A percentile compares a stretch with the other conserved stretches of the same genome.
phyloP scores from a whole-genome alignment of 1,140 invertebrate genomes.

The Hycleus phaleratus region DNA sequence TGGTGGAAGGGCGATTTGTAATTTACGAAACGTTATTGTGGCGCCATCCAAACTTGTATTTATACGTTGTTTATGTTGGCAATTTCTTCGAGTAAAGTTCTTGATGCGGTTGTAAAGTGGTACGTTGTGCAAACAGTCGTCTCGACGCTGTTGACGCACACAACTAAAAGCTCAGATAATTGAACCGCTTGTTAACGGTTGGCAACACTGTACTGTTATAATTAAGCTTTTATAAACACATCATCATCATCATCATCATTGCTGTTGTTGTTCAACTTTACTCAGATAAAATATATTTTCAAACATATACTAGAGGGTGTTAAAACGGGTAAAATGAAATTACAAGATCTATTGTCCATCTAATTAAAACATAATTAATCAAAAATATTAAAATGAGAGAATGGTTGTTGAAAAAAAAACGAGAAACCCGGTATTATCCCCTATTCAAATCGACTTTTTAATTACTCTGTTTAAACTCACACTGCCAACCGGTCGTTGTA shows the following conservation, averaged over 20 bases:
- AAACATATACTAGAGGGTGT: no score
- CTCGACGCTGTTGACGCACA: slow-evolving; percentile 14
- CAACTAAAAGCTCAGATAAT: slow-evolving; percentile 14
- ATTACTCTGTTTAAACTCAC: slow-evolving; percentile 26
- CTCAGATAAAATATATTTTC: no score
- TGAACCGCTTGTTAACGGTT: slow-evolving; percentile 16
- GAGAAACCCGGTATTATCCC: no score
- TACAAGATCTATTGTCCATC: no score
- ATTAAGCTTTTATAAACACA: slow-evolving; percentile 18
- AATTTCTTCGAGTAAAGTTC: slow-evolving; percentile 11
- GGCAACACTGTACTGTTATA: slow-evolving; percentile 12
- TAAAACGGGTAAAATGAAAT: no score
- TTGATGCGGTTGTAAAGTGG: slow-evolving; percentile 7
- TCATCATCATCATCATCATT: not conserved
- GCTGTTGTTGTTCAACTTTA: no score
- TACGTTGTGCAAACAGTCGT: slow-evolving; percentile 10
- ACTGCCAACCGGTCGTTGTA: slow-evolving; percentile 19
- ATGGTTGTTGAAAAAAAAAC: no score
- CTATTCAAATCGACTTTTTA: slow-evolving; percentile 27
- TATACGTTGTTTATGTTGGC: slow-evolving; percentile 13
- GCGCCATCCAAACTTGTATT: slow-evolving; percentile 5
- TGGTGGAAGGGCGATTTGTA: not conserved
- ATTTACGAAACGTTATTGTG: slow-evolving; percentile 2
- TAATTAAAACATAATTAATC: no score
- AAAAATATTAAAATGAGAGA: no score